These are phyloP conservation scores for Percopsis transmontana DNA, from an alignment of 2,113 vertebrate species.

Conservation along the genomic window DNA sequence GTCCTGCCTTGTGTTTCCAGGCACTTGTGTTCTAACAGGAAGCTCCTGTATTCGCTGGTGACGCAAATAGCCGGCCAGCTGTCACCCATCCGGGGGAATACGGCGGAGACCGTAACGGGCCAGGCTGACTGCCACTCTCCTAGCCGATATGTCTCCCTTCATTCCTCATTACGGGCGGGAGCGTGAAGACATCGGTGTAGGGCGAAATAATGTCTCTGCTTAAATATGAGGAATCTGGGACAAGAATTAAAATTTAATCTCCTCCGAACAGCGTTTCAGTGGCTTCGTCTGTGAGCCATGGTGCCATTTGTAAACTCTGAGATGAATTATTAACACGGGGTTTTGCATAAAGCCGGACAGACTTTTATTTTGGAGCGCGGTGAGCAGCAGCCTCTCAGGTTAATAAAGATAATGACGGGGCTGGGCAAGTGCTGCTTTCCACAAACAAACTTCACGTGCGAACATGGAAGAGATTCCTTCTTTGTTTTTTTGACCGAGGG, in stretches of 20 bases:
- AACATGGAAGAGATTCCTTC: slow-evolving; percentile 22
- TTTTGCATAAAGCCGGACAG: slow-evolving; percentile 68
- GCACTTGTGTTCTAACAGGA: slow-evolving; percentile 56
- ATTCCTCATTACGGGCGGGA: slow-evolving; percentile 52
- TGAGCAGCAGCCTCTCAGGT: slow-evolving; percentile 45
- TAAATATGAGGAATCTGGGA: slow-evolving; percentile 71
- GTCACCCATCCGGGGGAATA: slow-evolving; percentile 60
- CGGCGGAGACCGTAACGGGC: slow-evolving; percentile 50
- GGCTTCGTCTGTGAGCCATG: slow-evolving; percentile 69
- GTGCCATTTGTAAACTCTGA: slow-evolving; percentile 77
- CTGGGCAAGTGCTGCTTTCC: slow-evolving; percentile 22
- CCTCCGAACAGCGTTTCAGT: slow-evolving; percentile 72
- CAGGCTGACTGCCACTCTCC: slow-evolving; percentile 34
- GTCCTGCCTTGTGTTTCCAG: slow-evolving; percentile 33
- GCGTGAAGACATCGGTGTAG: slow-evolving; percentile 43
- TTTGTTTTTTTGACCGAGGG: slow-evolving; percentile 27
- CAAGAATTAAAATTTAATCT: slow-evolving; percentile 80
- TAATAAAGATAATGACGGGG: slow-evolving; percentile 41
- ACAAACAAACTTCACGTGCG: slow-evolving; percentile 23
- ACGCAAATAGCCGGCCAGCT: slow-evolving; percentile 62
- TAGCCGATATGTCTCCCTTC: slow-evolving; percentile 50
- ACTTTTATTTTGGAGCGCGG: slow-evolving; percentile 60
- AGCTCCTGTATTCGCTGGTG: slow-evolving; percentile 35
- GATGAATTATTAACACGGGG: slow-evolving; percentile 74
- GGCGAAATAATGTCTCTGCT: slow-evolving; percentile 71